These are phyloP conservation scores for Drosophila mettleri DNA, from an alignment of 2,888 invertebrate genomes.

Conservation along the genomic window DNA sequence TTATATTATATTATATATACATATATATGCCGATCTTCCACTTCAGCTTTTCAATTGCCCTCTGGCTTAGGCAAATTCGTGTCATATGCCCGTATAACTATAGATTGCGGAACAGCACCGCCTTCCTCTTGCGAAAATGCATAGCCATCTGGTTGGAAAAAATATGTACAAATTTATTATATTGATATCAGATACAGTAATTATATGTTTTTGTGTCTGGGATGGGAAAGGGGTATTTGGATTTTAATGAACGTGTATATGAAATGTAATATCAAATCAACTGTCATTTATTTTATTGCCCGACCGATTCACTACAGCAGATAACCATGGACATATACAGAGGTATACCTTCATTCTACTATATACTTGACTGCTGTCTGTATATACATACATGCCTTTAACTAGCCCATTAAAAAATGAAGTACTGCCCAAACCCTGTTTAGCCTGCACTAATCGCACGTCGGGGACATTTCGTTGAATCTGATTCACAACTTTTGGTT, in stretches of 20 bases:
- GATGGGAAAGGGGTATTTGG: background rate
- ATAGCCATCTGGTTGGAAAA: conserved; percentile 91
- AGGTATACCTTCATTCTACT: background rate
- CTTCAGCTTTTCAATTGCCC: conserved; percentile 85
- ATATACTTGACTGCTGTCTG: background rate
- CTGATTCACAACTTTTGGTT: conserved; percentile 33
- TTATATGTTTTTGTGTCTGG: background rate
- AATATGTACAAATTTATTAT: background rate
- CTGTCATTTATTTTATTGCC: conserved; percentile 42
- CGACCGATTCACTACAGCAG: conserved; percentile 27
- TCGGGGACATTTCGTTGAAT: conserved; percentile 25
- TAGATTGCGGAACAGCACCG: conserved; percentile 96
- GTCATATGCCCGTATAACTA: conserved; percentile 98
- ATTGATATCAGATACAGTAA: conserved; percentile 16
- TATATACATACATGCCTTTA: conserved; percentile 20
- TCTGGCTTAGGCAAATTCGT: conserved; percentile 94
- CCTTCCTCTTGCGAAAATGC: conserved; percentile 99
- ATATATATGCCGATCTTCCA: background rate
- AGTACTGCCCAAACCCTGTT: conserved; percentile 28
- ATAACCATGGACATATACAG: conserved; percentile 17
- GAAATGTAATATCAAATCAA: conserved; percentile 25
- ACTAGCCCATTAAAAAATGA: conserved; percentile 44
- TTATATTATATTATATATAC: no score
- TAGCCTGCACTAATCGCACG: conserved; percentile 18
- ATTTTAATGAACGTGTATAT: conserved; percentile 14